phyloP scores from a whole-genome alignment of 2,113 vertebrate species.

The Condylura cristata region DNA sequence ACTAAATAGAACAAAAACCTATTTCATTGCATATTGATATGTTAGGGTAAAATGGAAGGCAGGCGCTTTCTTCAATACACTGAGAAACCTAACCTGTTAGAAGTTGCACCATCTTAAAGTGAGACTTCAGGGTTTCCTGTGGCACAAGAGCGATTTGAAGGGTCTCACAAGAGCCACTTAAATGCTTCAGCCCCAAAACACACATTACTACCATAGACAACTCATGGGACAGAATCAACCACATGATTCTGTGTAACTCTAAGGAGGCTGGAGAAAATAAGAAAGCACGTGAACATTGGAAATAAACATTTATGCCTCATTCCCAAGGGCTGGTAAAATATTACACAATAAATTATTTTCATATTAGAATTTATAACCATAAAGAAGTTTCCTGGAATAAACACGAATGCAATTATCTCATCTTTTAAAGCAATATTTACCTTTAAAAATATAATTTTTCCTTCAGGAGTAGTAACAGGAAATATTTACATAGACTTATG shows the following conservation, averaged over 20 bases:
- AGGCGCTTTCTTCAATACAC: background rate
- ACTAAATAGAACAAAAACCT: background rate
- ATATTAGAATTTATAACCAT: conserved; percentile 3
- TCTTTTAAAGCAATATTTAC: conserved; percentile 12
- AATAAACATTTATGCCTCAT: background rate
- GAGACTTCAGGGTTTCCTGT: background rate
- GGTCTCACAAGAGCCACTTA: background rate
- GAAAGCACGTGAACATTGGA: background rate
- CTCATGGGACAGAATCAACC: background rate
- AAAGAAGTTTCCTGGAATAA: conserved; percentile 19
- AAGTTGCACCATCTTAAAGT: background rate
- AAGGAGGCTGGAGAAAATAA: background rate
- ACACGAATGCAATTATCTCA: conserved; percentile 3
- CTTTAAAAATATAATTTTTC: background rate
- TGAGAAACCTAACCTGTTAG: background rate
- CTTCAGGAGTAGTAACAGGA: background rate
- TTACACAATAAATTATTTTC: background rate
- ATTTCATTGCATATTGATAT: background rate
- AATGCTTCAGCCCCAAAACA: background rate
- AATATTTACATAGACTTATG: background rate
- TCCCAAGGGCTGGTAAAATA: background rate
- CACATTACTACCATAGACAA: background rate
- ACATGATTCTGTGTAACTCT: background rate
- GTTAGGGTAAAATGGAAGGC: background rate
- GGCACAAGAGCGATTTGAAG: background rate